Conservation (phyloP, 2,113 vertebrate species). For the Campylorhamphus procurvoides region DNA sequence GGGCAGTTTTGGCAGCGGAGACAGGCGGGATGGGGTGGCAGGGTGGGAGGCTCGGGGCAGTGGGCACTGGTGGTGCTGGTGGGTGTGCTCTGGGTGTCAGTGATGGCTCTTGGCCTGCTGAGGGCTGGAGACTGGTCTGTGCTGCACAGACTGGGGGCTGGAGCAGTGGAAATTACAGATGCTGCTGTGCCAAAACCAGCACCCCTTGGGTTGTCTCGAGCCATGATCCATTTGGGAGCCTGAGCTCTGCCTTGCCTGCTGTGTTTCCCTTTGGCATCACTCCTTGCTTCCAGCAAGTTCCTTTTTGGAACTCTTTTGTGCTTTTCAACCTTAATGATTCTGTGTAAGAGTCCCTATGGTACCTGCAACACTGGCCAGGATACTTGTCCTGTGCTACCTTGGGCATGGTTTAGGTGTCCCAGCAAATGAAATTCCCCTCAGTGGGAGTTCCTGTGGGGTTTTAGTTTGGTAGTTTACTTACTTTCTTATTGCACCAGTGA, state of each 20-base stretch:
- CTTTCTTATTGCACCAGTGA: background rate
- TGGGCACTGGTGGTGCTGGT: background rate
- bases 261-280: background rate
- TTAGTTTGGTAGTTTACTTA: background rate
- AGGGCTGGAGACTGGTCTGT: background rate
- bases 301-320: background rate
- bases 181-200: background rate
- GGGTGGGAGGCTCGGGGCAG: background rate
- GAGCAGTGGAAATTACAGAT: fast-evolving
- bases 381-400: background rate
- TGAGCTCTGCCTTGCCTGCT: background rate
- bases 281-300: background rate
- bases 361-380: background rate
- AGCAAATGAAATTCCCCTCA: background rate
- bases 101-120: fast-evolving
- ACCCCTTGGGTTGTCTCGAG: fast-evolving
- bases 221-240: fast-evolving
- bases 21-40: background rate
- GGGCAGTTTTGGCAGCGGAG: background rate
- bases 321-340: background rate
- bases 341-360: background rate
- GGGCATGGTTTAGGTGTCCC: background rate
- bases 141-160: background rate
- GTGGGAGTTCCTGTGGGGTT: background rate
- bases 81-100: background rate